Conservation (phyloP, 1,140 invertebrate species). For the Penaeus indicus region DNA sequence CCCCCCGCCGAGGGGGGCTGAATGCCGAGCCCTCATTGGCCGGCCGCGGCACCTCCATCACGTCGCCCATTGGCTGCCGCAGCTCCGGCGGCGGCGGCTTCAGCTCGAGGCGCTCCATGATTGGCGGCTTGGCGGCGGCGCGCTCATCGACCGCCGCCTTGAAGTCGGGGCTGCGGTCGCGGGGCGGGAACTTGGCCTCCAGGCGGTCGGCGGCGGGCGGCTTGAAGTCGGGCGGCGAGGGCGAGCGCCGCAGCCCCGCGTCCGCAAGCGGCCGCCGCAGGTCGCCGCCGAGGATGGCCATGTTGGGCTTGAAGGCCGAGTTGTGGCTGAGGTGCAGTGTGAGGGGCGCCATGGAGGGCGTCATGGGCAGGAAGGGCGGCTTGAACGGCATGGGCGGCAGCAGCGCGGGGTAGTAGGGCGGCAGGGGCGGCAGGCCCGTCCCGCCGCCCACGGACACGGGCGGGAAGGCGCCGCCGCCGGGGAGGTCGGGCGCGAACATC, state of each 20-base stretch:
- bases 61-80: slow-evolving; percentile 43
- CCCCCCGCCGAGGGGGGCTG: slow-evolving; percentile 55
- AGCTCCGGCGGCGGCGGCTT: slow-evolving; percentile 41
- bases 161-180: slow-evolving; percentile 27
- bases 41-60: slow-evolving; percentile 30
- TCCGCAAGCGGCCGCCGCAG: slow-evolving; percentile 54
- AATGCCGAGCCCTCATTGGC: slow-evolving; percentile 65
- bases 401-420: slow-evolving; percentile 67
- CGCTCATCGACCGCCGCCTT: slow-evolving; percentile 48
- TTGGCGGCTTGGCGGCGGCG: slow-evolving; percentile 35
- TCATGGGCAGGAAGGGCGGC: slow-evolving; percentile 61
- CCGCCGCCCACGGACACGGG: slow-evolving; percentile 58
- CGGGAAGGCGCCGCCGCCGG: slow-evolving; percentile 59
- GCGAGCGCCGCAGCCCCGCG: slow-evolving; percentile 69
- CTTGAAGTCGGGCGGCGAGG: slow-evolving; percentile 60
- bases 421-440: slow-evolving; percentile 65
- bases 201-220: slow-evolving; percentile 45
- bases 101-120: slow-evolving; percentile 40
- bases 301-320: slow-evolving; percentile 67
- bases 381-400: slow-evolving; percentile 67
- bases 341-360: slow-evolving; percentile 66
- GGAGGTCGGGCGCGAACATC: slow-evolving; percentile 67
- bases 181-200: slow-evolving; percentile 16
- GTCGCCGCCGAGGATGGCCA: slow-evolving; percentile 63
- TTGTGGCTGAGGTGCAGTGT: slow-evolving; percentile 65